A percentile compares a stretch with the other conserved stretches of the same genome.
Evolutionary conservation across 2,888 invertebrate species (phyloP).

Genomic region (Tiliacea aurago): DNA sequence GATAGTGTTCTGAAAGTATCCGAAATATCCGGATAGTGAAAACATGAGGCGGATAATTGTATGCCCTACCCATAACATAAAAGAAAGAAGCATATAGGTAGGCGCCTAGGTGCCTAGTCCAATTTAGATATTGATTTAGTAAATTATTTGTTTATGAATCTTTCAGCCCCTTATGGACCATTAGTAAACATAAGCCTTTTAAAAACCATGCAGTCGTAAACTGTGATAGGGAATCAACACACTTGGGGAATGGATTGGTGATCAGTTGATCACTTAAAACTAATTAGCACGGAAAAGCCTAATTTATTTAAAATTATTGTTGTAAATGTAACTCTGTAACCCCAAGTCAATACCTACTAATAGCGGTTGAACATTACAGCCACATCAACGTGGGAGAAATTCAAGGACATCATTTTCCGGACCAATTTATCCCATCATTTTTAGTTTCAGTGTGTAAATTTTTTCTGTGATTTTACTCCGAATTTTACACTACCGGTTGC

Average conservation of each 20-base stretch:
- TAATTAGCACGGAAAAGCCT: background rate
- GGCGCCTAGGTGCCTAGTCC: no score
- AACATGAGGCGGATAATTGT: no score
- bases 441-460: background rate
- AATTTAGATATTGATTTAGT: slow-evolving; percentile 1
- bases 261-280: slow-evolving; percentile 1
- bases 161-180: background rate
- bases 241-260: background rate
- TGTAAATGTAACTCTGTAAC: background rate
- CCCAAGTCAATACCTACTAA: background rate
- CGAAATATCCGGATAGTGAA: no score
- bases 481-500: background rate
- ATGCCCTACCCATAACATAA: background rate
- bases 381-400: background rate
- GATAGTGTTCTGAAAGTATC: no score
- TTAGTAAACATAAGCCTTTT: background rate
- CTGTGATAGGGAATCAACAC: background rate
- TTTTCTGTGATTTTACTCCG: background rate
- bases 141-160: background rate
- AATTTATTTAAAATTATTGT: background rate
- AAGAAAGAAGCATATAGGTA: background rate
- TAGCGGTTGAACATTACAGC: background rate
- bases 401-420: slow-evolving; percentile 15
- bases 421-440: background rate
- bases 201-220: background rate